Conservation (phyloP, 2,113 vertebrate species). For the Myotis brandtii region DNA sequence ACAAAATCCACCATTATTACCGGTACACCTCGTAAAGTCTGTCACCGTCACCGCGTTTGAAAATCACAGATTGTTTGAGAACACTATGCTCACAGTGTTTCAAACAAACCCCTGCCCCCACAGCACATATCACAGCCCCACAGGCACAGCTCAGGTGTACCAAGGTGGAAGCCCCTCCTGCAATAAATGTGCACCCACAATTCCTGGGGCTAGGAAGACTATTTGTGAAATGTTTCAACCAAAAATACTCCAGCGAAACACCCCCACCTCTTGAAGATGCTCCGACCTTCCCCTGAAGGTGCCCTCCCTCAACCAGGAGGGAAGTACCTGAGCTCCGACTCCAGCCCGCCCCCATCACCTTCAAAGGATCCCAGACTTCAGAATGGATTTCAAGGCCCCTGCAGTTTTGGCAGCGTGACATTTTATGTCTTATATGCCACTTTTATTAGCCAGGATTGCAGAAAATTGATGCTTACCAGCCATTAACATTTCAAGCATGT, state of each 20-base stretch:
- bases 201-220: neutral
- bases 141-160: fast-evolving
- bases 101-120: neutral
- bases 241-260: neutral
- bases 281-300: fast-evolving
- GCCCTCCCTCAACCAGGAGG: fast-evolving
- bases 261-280: too few relatives aligned
- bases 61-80: neutral
- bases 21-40: neutral
- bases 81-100: fast-evolving
- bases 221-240: fast-evolving
- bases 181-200: fast-evolving
- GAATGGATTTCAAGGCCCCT: constrained; percentile 74
- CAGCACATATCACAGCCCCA: fast-evolving
- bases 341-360: fast-evolving
- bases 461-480: constrained; percentile 76
- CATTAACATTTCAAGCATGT: constrained; percentile 65
- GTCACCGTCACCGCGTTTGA: too few relatives aligned
- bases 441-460: constrained; percentile 79
- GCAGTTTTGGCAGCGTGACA: constrained; percentile 72
- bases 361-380: neutral
- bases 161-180: too few relatives aligned
- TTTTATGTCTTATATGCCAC: constrained; percentile 72
- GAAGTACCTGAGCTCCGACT: fast-evolving
- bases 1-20: too few relatives aligned